Conservation (phyloP, 1,140 invertebrate genomes). For the Ridgeia piscesae region DNA sequence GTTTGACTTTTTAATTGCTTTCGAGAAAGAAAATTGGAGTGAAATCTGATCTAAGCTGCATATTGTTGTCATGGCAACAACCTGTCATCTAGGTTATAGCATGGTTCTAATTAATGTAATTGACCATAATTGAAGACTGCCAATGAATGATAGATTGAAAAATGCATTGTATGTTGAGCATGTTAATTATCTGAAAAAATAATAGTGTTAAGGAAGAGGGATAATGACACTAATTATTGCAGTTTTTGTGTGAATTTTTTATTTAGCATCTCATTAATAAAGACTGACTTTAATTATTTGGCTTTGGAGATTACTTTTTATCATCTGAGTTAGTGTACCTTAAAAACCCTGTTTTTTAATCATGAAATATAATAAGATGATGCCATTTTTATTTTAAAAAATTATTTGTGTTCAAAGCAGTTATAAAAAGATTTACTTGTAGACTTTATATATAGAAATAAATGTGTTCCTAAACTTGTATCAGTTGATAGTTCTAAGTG, state of each 20-base stretch:
- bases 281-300: neutral
- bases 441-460: too few relatives aligned
- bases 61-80: neutral
- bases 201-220: neutral
- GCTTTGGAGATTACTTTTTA: neutral
- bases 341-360: too few relatives aligned
- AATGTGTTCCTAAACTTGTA: too few relatives aligned
- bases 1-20: neutral
- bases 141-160: conserved; percentile 1
- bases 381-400: too few relatives aligned
- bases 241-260: neutral
- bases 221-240: neutral
- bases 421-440: too few relatives aligned
- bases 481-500: too few relatives aligned
- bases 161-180: neutral
- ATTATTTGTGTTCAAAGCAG: too few relatives aligned
- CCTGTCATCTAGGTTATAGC: neutral
- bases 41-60: neutral
- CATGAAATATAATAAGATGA: neutral
- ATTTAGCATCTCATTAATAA: neutral
- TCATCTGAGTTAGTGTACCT: neutral
- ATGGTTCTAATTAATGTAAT: neutral
- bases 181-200: neutral
- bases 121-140: neutral
- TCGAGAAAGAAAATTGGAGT: neutral